Conservation (phyloP, 1,140 invertebrate genomes). For the Drosophila ironensis region DNA sequence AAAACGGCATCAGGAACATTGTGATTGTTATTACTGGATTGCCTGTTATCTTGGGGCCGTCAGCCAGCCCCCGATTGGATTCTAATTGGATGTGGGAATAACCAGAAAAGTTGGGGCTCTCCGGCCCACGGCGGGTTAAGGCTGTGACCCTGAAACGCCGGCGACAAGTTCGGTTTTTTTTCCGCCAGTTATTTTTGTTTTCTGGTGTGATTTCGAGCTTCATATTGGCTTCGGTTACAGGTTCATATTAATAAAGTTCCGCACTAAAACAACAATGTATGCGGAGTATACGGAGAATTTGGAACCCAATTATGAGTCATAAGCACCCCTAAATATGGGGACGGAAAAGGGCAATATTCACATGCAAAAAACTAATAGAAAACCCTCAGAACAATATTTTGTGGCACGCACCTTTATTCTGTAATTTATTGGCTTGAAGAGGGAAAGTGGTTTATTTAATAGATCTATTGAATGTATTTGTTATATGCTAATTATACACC, state of each 20-base stretch:
- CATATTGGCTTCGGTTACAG: background rate
- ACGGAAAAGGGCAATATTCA: background rate
- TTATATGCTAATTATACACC: slow-evolving; percentile 5
- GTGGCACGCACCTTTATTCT: background rate
- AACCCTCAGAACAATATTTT: slow-evolving; percentile 1
- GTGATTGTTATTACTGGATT: slow-evolving; percentile 21
- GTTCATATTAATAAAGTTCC: no score
- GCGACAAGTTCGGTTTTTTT: slow-evolving; percentile 12
- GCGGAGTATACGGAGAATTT: no score
- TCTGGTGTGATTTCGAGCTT: no score
- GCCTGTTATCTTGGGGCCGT: slow-evolving; percentile 3
- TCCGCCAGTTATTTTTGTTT: background rate
- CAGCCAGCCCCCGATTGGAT: slow-evolving; percentile 4
- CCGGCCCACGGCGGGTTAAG: background rate
- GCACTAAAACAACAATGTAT: no score
- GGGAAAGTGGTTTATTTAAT: slow-evolving; percentile 26
- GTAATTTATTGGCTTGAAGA: slow-evolving; percentile 13
- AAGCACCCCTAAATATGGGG: slow-evolving; percentile 11
- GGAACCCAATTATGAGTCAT: slow-evolving; percentile 35
- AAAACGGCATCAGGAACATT: background rate
- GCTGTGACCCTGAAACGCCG: slow-evolving; percentile 26
- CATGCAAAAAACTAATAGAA: slow-evolving; percentile 3
- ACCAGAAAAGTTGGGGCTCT: background rate
- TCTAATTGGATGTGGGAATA: slow-evolving; percentile 32
- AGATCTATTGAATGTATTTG: background rate